Conservation (phyloP, 2,888 invertebrate species). For the Sturmia bella region DNA sequence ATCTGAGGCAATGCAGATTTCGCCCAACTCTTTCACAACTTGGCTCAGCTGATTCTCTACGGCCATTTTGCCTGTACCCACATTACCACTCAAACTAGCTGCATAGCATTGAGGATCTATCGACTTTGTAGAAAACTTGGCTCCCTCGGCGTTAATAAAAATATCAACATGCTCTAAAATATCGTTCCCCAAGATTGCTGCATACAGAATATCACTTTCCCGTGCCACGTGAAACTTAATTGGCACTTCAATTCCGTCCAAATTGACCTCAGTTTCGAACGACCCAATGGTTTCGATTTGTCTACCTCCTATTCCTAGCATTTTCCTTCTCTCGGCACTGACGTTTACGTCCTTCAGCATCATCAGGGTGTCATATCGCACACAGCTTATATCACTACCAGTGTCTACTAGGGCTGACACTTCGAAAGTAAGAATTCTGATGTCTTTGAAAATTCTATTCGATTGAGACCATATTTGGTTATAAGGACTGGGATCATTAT, state of each 20-base stretch:
- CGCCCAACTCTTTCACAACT: background rate
- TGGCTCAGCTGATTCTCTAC: background rate
- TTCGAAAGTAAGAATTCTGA: background rate
- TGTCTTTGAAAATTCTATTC: slow-evolving; percentile 2
- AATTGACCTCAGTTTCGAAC: background rate
- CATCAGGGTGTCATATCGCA: slow-evolving; percentile 7
- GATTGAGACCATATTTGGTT: no score
- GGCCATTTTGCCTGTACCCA: no score
- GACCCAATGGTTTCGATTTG: slow-evolving; percentile 8
- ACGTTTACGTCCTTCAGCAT: background rate
- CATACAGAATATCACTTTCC: slow-evolving; percentile 15
- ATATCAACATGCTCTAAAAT: slow-evolving; percentile 1
- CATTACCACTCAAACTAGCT: no score
- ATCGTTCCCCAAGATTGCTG: slow-evolving; percentile 17
- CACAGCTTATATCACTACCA: slow-evolving; percentile 25
- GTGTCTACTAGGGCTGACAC: slow-evolving; percentile 14
- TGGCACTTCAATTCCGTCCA: background rate
- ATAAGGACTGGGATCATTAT: no score
- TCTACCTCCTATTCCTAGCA: slow-evolving; percentile 18
- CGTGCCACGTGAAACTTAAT: slow-evolving; percentile 16
- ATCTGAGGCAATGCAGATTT: background rate
- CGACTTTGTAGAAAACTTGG: slow-evolving; percentile 12
- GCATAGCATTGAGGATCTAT: no score
- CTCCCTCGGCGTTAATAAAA: background rate
- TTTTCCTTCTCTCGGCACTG: background rate